These are phyloP conservation scores for Odocoileus hemionus DNA, from an alignment of 2,113 vertebrate species.

Conservation along the genomic window DNA sequence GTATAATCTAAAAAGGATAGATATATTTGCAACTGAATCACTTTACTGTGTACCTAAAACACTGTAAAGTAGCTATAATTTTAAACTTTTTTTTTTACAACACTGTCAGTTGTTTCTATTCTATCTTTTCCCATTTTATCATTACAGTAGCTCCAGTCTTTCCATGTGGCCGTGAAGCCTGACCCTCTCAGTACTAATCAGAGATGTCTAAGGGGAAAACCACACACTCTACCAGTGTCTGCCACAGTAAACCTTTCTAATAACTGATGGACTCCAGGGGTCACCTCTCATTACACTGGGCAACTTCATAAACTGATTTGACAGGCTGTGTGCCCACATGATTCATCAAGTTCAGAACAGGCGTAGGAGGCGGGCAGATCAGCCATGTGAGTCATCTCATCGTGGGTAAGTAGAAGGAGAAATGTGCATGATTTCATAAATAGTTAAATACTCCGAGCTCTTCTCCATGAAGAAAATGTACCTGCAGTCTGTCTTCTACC, in stretches of 20 bases:
- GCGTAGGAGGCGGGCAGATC: slow-evolving; percentile 40
- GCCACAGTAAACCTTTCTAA: slow-evolving; percentile 68
- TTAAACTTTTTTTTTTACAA: not conserved
- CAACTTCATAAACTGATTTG: slow-evolving; percentile 73
- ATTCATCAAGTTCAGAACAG: slow-evolving; percentile 64
- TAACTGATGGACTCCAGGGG: slow-evolving; percentile 69
- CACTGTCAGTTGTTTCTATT: slow-evolving; percentile 15
- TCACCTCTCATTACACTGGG: slow-evolving; percentile 74
- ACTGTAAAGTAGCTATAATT: not conserved
- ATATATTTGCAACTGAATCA: not conserved
- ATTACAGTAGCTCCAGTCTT: slow-evolving; percentile 45
- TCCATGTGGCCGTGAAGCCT: slow-evolving; percentile 59
- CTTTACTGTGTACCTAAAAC: not conserved
- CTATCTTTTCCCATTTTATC: slow-evolving; percentile 50
- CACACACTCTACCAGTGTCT: slow-evolving; percentile 67
- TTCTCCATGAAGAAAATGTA: not conserved
- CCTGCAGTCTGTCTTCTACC: not conserved
- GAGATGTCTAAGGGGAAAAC: slow-evolving; percentile 70
- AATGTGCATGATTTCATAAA: not conserved
- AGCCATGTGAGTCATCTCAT: not conserved
- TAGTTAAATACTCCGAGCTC: not conserved
- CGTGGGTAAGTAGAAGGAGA: not conserved
- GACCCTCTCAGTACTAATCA: slow-evolving; percentile 72
- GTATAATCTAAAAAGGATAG: no score
- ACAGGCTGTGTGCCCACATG: slow-evolving; percentile 51